These are phyloP conservation scores for Cylas formicarius DNA, from an alignment of 1,140 invertebrate species.

Conservation along the genomic window DNA sequence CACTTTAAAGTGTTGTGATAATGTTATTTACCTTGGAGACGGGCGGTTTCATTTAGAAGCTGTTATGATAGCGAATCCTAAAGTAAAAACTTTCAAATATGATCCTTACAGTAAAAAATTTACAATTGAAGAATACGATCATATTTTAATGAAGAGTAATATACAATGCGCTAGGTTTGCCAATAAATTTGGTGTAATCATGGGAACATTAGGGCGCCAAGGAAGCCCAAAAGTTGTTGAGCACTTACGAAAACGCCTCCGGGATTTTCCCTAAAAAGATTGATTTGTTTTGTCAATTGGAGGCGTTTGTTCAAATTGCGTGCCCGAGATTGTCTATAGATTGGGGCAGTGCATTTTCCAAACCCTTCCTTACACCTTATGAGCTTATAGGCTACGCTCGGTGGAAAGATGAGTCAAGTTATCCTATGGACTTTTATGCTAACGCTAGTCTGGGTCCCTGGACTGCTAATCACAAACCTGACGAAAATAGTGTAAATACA, in stretches of 20 bases:
- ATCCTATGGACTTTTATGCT: constrained; percentile 99
- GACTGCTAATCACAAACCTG: constrained; percentile 88
- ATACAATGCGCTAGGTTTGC: constrained; percentile 61
- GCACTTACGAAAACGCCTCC: constrained; percentile 67
- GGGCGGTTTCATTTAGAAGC: constrained; percentile 98
- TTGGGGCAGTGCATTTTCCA: constrained; percentile 87
- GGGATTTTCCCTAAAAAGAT: constrained; percentile 96
- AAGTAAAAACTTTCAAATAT: constrained; percentile 81
- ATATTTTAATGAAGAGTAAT: constrained; percentile 71
- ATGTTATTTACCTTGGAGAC: constrained; percentile 89
- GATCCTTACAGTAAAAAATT: constrained; percentile 97
- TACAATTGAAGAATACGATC: constrained; percentile 88
- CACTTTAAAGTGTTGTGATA: constrained; percentile 65
- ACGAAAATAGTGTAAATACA: constrained; percentile 42
- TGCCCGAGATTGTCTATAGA: constrained; percentile 98
- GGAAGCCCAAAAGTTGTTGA: constrained; percentile 74
- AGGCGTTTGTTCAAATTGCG: constrained; percentile 85
- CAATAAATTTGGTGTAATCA: constrained; percentile 78
- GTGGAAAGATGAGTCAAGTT: constrained; percentile 57
- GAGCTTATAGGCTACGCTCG: constrained; percentile 76
- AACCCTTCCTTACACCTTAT: constrained; percentile 91
- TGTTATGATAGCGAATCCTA: constrained; percentile 97
- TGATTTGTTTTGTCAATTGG: constrained; percentile 69
- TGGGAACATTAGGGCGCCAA: constrained; percentile 94
- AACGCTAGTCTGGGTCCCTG: constrained; percentile 86